These are phyloP conservation scores for Silurus asotus DNA, from an alignment of 2,113 vertebrate genomes.

Conservation along the genomic window DNA sequence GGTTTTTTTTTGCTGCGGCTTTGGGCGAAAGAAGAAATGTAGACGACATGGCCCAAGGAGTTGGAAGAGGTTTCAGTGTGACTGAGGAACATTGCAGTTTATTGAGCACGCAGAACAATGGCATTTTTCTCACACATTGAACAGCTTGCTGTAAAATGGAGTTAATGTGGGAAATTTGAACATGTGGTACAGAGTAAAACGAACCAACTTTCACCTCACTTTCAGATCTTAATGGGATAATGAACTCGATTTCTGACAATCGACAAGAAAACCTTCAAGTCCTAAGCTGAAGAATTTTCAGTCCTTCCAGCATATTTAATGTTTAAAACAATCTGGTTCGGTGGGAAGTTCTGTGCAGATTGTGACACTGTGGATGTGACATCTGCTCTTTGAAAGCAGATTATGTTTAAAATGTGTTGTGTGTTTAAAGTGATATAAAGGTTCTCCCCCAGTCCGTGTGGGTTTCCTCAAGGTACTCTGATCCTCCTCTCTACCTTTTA, in stretches of 20 bases:
- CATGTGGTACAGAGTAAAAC: neutral
- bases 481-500: neutral
- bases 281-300: neutral
- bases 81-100: neutral
- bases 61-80: slow-evolving; percentile 8
- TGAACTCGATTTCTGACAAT: neutral
- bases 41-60: neutral
- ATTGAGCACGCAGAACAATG: neutral
- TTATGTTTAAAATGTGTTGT: neutral
- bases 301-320: neutral
- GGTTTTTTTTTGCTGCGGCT: neutral
- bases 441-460: neutral
- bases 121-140: neutral
- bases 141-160: neutral
- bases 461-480: neutral
- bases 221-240: neutral
- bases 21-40: neutral
- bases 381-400: neutral
- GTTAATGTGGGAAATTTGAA: neutral
- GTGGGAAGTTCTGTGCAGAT: neutral
- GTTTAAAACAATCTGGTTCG: neutral
- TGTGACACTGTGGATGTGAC: neutral
- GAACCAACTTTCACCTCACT: neutral
- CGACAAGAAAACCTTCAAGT: neutral
- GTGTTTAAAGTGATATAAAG: neutral